Evolutionary conservation across 2,113 vertebrate genomes (phyloP).

Genomic region (Elaphurus davidianus): DNA sequence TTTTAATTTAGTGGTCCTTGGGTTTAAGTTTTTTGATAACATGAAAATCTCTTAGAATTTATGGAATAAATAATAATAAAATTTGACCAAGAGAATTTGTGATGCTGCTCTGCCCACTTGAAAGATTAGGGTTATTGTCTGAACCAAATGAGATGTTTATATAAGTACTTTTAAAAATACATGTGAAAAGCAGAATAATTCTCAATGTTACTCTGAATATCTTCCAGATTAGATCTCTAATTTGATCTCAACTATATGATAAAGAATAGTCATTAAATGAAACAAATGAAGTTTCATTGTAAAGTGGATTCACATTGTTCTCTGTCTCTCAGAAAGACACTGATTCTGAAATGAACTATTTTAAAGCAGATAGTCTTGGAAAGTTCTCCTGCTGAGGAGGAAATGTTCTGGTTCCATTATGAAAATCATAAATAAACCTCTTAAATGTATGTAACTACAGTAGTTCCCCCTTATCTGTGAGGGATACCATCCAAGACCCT

Average conservation of each 20-base stretch:
- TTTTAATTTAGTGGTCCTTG: not conserved
- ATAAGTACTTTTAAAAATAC: not conserved
- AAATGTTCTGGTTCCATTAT: not conserved
- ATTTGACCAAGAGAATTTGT: not conserved
- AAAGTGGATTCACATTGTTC: not conserved
- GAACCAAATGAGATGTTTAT: not conserved
- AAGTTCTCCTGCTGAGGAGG: not conserved
- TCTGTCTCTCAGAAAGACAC: not conserved
- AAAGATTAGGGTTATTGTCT: not conserved
- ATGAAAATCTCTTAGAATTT: not conserved
- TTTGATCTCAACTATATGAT: not conserved
- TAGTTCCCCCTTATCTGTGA: not conserved
- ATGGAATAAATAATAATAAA: not conserved
- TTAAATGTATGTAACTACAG: too few relatives aligned
- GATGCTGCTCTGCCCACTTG: too few relatives aligned
- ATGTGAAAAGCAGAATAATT: not conserved
- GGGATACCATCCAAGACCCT: not conserved
- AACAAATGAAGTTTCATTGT: not conserved
- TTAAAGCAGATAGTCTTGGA: not conserved
- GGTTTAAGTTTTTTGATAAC: not conserved
- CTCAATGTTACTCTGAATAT: not conserved
- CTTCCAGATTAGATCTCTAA: not conserved
- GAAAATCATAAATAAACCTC: not conserved
- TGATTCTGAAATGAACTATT: not conserved
- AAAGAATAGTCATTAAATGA: not conserved